Evolutionary conservation across 2,113 vertebrate species (phyloP).

Genomic region (Amazona vittata): DNA sequence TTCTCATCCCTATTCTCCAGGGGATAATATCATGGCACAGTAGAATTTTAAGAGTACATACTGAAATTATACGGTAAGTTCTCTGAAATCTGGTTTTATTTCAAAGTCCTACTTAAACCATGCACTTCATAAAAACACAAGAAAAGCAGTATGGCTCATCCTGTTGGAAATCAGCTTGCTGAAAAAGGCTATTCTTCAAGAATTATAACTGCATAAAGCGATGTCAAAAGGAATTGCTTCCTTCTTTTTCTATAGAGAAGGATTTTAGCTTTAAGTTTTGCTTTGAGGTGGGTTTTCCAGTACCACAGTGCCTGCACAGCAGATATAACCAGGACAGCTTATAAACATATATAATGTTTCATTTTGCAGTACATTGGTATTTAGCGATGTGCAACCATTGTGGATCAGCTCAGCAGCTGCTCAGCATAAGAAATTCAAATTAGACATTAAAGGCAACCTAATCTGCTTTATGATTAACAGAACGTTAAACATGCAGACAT

Average conservation of each 20-base stretch:
- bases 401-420: conserved; percentile 12
- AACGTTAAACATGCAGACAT: background rate
- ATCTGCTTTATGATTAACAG: background rate
- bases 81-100: background rate
- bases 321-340: background rate
- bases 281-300: background rate
- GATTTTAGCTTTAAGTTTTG: conserved; percentile 15
- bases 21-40: background rate
- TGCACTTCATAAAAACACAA: background rate
- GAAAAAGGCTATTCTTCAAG: conserved; percentile 33
- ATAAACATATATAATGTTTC: background rate
- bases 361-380: background rate
- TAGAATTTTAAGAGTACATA: background rate
- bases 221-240: conserved; percentile 32
- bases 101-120: conserved; percentile 20
- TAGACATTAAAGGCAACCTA: background rate
- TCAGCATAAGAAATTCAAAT: background rate
- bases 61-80: background rate
- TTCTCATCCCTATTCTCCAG: background rate
- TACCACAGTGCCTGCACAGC: background rate
- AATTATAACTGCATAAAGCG: conserved; percentile 28
- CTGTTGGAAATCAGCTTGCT: conserved; percentile 31
- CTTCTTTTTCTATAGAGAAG: background rate
- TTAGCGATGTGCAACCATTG: background rate
- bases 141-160: background rate